These are phyloP conservation scores for Probaryconus sp. DNA, from an alignment of 1,140 invertebrate genomes.

Conservation along the genomic window DNA sequence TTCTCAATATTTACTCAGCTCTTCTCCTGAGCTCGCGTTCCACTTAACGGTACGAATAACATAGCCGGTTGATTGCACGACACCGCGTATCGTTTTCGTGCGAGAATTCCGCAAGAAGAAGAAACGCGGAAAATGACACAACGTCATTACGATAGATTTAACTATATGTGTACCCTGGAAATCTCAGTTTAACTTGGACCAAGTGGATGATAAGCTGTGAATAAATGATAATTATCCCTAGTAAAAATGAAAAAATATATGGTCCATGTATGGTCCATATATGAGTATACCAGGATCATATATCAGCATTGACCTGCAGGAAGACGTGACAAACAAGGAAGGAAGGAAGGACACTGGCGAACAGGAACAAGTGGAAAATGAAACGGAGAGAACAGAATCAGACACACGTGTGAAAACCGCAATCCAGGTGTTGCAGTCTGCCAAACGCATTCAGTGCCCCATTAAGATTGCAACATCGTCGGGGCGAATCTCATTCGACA, in stretches of 20 bases:
- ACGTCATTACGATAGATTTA: constrained; percentile 59
- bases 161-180: constrained; percentile 25
- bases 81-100: constrained; percentile 50
- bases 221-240: constrained; percentile 73
- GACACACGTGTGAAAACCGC: constrained; percentile 75
- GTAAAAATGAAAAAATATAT: too few species aligned
- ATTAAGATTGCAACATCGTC: constrained; percentile 32
- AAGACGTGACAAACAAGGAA: constrained; percentile 17
- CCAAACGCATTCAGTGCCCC: constrained; percentile 33
- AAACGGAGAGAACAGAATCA: constrained; percentile 59
- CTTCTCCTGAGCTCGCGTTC: constrained; percentile 9
- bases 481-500: constrained; percentile 17
- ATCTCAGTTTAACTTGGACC: constrained; percentile 21
- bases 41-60: constrained; percentile 62
- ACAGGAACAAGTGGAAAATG: constrained; percentile 2
- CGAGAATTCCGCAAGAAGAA: constrained; percentile 60
- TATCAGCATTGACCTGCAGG: constrained; percentile 25
- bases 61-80: constrained; percentile 35
- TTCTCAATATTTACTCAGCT: constrained; percentile 40
- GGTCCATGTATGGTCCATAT: not conserved
- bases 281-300: not conserved
- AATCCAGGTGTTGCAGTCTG: constrained; percentile 63
- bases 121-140: constrained; percentile 67
- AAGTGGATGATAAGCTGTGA: constrained; percentile 63
- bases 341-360: constrained; percentile 11